phyloP scores from a whole-genome alignment of 1,140 invertebrate genomes.

The Drosophila suzukii region DNA sequence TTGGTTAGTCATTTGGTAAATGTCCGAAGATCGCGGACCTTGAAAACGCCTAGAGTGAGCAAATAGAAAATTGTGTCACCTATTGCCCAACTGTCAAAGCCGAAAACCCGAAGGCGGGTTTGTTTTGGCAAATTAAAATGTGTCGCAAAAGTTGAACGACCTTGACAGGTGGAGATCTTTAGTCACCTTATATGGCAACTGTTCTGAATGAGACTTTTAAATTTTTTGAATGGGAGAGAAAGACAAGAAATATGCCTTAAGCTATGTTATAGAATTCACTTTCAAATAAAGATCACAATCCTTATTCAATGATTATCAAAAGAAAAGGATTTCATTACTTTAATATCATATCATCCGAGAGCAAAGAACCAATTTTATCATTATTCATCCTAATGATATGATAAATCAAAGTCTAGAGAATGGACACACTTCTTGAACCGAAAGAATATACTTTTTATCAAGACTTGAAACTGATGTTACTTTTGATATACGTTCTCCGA shows the following conservation, averaged over 20 bases:
- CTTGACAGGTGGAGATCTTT: slow-evolving; percentile 43
- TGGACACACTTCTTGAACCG: no score
- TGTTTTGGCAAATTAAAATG: slow-evolving; percentile 28
- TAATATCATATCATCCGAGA: no score
- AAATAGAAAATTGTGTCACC: slow-evolving; percentile 71
- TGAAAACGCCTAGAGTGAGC: slow-evolving; percentile 46
- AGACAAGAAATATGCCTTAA: background rate
- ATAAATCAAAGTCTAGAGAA: no score
- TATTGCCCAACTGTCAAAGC: slow-evolving; percentile 46
- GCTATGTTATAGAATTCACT: no score
- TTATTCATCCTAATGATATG: no score
- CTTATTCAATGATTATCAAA: no score
- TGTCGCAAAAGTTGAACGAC: slow-evolving; percentile 56
- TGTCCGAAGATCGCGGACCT: slow-evolving; percentile 47
- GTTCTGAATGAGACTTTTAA: slow-evolving; percentile 6
- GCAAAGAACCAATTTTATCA: no score
- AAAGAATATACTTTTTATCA: no score
- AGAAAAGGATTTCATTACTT: no score
- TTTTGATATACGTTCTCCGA: no score
- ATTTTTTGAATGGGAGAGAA: background rate
- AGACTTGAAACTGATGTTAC: no score
- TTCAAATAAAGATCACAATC: no score
- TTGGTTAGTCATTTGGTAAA: slow-evolving; percentile 77
- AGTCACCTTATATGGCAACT: background rate
- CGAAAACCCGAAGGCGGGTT: slow-evolving; percentile 14